Base-by-base conservation (phyloP, 2,113 vertebrate genomes). In the Erythrocercus mccallii region DNA sequence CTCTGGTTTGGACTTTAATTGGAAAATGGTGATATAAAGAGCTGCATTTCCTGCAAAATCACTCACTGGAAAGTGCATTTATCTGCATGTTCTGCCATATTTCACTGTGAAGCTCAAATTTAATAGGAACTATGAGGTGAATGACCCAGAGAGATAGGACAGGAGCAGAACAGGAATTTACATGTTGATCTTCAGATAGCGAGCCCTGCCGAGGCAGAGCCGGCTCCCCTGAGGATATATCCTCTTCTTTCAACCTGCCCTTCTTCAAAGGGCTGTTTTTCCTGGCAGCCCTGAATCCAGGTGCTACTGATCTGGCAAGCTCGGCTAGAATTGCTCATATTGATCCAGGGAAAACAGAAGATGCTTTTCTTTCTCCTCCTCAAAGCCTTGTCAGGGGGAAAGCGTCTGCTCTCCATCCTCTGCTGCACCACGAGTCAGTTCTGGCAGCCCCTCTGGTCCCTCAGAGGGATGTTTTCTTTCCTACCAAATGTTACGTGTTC, bases 221-320 rank as follows among this genome's bases (percentile, higher is more conserved):
- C 48, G 16, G 3, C 57, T 90, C 57, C 81, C 90, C 86, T 37
- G 54, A 48, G 94, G 95, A 62, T 62, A 96, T 27, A 74, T 47
- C 54, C 66, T 95, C 73, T 14, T 58, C 91, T 91, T 86, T 51
- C 92, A 82, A 40, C 38, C 42, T 68, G 42, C 64, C 5, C 40
- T 51, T 70, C 95, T 93, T 95, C 86, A 93, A 91, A 96, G 76
- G 62, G 9, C 64, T 92, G 78, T 69, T 96, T 92, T 92, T 87
- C 42, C 91, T 95, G 91, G 77, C 84, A 90, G 48, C 61, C 7
- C 1, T 8, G 35, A 65, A 62, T 94, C 74, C 92, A 96, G 92
- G 96, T 96, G 92, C 94, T 97, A 76, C 94, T 53, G 81, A 72
- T 68, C 90, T 94, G 92, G 92, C 86, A 83, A 27, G 68, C 61